Percentiles rank a stretch among this genome's conserved stretches.
phyloP scores from a whole-genome alignment of 2,797 vertebrate species.

The Sylvia borin region DNA sequence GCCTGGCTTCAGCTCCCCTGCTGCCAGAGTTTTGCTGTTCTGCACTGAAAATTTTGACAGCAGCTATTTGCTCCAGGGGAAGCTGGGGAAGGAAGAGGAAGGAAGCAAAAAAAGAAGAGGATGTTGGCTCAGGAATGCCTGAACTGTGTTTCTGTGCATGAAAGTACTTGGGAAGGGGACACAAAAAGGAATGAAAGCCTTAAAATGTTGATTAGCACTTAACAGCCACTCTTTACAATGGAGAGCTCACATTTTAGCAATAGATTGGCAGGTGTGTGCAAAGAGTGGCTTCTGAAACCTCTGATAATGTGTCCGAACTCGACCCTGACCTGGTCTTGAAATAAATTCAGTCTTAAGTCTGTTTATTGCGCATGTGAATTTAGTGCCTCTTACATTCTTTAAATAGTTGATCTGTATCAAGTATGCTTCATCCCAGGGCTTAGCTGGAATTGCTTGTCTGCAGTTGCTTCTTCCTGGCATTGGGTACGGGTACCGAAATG shows the following conservation, averaged over 20 bases:
- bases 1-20: neutral
- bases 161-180: neutral
- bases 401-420: constrained; percentile 68
- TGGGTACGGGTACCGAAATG: neutral
- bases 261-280: neutral
- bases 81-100: neutral
- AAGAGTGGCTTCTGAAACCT: neutral
- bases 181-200: neutral
- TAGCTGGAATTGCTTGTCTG: constrained; percentile 20
- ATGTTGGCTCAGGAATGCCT: neutral
- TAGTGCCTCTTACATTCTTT: constrained; percentile 55
- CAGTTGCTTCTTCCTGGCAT: neutral
- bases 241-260: neutral
- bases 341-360: neutral
- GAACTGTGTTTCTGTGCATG: neutral
- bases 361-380: constrained; percentile 6
- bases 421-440: constrained; percentile 56
- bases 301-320: neutral
- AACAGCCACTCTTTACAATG: neutral
- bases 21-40: neutral
- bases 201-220: neutral
- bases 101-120: neutral
- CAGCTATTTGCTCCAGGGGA: neutral
- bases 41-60: neutral
- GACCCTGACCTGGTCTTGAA: constrained; percentile 26